Evolutionary conservation across 2,888 invertebrate genomes (phyloP).

Genomic region (Ceramica pisi): DNA sequence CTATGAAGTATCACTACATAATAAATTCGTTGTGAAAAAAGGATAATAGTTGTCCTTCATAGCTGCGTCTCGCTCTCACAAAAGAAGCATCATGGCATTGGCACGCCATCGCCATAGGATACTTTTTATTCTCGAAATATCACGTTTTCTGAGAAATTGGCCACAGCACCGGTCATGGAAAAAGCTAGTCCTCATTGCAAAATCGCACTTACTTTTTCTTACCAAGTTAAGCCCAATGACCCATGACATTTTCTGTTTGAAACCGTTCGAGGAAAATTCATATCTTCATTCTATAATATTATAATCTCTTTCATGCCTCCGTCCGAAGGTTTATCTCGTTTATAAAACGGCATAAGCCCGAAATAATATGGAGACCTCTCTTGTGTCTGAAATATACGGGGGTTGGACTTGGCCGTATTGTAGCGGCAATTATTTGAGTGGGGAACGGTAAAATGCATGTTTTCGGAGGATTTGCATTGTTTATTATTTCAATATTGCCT

Average conservation of each 20-base stretch:
- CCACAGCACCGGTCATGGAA: background rate
- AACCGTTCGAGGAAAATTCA: conserved; percentile 53
- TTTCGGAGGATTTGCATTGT: background rate
- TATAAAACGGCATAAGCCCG: conserved; percentile 68
- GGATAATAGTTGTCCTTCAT: no score
- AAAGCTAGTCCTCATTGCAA: background rate
- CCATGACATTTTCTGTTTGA: conserved; percentile 56
- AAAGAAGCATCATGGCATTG: no score
- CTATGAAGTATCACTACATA: no score
- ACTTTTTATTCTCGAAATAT: no score
- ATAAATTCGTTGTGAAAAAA: no score
- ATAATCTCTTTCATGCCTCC: conserved; percentile 62
- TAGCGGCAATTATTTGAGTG: conserved; percentile 13
- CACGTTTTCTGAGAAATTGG: background rate
- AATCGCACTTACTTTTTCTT: conserved; percentile 27
- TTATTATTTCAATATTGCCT: background rate
- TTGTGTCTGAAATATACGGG: conserved; percentile 48
- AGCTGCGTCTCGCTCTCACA: no score
- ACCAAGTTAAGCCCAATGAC: conserved; percentile 47
- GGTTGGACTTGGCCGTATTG: background rate
- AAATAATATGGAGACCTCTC: conserved; percentile 67
- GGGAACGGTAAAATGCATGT: conserved; percentile 2
- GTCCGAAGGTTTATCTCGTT: conserved; percentile 67
- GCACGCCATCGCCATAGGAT: no score
- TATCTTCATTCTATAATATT: conserved; percentile 56